Evolutionary conservation across 2,888 invertebrate species (phyloP).

Genomic region (Philaethria dido): DNA sequence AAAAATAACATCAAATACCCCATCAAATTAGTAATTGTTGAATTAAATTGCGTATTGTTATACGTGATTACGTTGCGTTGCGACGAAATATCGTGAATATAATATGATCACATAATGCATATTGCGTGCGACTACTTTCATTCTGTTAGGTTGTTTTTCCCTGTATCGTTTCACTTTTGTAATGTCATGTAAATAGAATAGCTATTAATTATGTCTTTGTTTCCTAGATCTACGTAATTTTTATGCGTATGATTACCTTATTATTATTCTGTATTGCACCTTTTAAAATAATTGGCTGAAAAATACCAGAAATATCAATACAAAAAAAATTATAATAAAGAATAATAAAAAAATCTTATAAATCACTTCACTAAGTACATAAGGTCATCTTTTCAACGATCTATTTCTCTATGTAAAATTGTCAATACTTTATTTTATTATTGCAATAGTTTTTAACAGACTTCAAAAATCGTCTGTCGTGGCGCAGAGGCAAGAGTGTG

Average conservation of each 20-base stretch:
- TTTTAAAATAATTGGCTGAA: too few relatives aligned
- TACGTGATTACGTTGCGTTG: constrained; percentile 32
- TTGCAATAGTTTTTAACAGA: too few relatives aligned
- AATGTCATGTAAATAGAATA: constrained; percentile 1
- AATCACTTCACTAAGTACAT: too few relatives aligned
- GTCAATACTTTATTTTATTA: too few relatives aligned
- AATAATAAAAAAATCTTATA: too few relatives aligned
- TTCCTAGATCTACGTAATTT: not conserved
- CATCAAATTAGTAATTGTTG: constrained; percentile 33
- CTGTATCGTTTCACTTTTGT: constrained; percentile 27
- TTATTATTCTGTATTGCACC: too few relatives aligned
- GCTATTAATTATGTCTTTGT: not conserved
- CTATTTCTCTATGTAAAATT: too few relatives aligned
- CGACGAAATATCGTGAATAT: constrained; percentile 33
- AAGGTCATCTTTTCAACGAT: too few relatives aligned
- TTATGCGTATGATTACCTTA: not conserved
- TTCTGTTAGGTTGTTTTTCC: constrained; percentile 8
- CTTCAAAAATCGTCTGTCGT: too few relatives aligned
- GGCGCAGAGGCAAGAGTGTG: too few relatives aligned
- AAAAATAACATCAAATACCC: constrained; percentile 1
- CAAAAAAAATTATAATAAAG: too few relatives aligned
- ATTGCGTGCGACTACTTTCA: constrained; percentile 35
- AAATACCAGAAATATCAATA: too few relatives aligned
- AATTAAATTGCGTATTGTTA: constrained; percentile 39
- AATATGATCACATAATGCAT: constrained; percentile 32